Percentiles rank a stretch among this genome's conserved stretches.
Conservation (phyloP, 2,888 invertebrate species). For the Nymphalis c-album region DNA sequence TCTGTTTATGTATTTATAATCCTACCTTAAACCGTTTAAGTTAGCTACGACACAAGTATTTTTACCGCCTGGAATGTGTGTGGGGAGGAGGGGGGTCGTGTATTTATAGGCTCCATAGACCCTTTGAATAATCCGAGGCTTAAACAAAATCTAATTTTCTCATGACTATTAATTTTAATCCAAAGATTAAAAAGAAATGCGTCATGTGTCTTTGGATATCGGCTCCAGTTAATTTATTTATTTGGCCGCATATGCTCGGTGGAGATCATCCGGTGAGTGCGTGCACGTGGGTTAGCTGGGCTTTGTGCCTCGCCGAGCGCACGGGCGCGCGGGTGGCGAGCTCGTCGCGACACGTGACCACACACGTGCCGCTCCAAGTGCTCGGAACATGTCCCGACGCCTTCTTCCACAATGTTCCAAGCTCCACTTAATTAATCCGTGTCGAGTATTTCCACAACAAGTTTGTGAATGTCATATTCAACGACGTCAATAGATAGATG, state of each 20-base stretch:
- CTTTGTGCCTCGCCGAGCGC: constrained; percentile 35
- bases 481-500: background rate
- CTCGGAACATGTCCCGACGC: constrained; percentile 66
- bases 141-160: constrained; percentile 47
- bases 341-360: constrained; percentile 43
- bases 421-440: constrained; percentile 76
- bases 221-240: constrained; percentile 77
- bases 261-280: constrained; percentile 64
- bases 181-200: constrained; percentile 48
- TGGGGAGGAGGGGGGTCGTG: no score
- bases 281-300: constrained; percentile 47
- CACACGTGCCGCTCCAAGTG: constrained; percentile 63
- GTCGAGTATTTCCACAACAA: constrained; percentile 53
- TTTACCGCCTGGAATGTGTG: no score
- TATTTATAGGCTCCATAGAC: background rate
- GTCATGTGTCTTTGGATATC: constrained; percentile 47
- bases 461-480: constrained; percentile 41
- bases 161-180: constrained; percentile 57
- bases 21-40: no score
- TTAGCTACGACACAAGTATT: no score
- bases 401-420: constrained; percentile 67
- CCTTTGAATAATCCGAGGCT: background rate
- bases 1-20: no score
- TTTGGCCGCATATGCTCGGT: constrained; percentile 68
- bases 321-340: constrained; percentile 27